Evolutionary conservation across 92 coral and sea anemone genomes (phyloP).

Genomic region (Heteractis magnifica): DNA sequence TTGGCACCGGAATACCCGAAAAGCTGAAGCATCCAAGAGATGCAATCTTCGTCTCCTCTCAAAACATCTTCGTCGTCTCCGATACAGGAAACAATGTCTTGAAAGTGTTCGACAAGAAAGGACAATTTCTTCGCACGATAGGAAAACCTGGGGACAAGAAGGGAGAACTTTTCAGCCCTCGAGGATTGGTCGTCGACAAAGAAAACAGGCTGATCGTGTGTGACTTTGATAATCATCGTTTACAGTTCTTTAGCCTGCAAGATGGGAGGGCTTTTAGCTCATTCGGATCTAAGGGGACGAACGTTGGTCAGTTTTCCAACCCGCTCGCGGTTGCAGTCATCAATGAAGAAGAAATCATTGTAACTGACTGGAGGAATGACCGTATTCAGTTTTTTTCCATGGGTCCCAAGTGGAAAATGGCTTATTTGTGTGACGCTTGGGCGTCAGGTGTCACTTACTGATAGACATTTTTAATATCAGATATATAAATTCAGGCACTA

Average conservation of each 20-base stretch:
- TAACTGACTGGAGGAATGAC: slow-evolving; percentile 90
- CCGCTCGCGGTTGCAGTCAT: slow-evolving; percentile 74
- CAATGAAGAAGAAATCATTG: slow-evolving; percentile 64
- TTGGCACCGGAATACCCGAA: slow-evolving; percentile 58
- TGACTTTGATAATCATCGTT: slow-evolving; percentile 83
- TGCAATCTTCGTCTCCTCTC: slow-evolving; percentile 58
- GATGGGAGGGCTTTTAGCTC: slow-evolving; percentile 71
- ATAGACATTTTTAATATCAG: background rate
- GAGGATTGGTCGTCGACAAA: slow-evolving; percentile 68
- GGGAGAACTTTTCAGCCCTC: slow-evolving; percentile 81
- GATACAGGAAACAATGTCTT: slow-evolving; percentile 83
- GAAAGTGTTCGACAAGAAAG: slow-evolving; percentile 76
- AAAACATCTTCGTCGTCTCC: slow-evolving; percentile 70
- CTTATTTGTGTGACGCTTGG: slow-evolving; percentile 36
- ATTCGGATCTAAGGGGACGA: slow-evolving; percentile 72
- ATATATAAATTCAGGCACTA: background rate
- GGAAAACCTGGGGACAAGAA: slow-evolving; percentile 79
- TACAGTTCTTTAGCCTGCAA: slow-evolving; percentile 76
- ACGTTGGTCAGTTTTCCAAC: slow-evolving; percentile 70
- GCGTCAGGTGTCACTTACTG: slow-evolving; percentile 5
- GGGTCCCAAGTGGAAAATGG: slow-evolving; percentile 66
- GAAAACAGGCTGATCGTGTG: slow-evolving; percentile 71
- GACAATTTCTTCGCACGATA: slow-evolving; percentile 58
- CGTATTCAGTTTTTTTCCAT: slow-evolving; percentile 72
- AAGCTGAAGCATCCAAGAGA: slow-evolving; percentile 81